Percentiles rank a stretch among this genome's conserved stretches.
Conservation (phyloP, 2,888 invertebrate species). For the Autographa pulchrina region DNA sequence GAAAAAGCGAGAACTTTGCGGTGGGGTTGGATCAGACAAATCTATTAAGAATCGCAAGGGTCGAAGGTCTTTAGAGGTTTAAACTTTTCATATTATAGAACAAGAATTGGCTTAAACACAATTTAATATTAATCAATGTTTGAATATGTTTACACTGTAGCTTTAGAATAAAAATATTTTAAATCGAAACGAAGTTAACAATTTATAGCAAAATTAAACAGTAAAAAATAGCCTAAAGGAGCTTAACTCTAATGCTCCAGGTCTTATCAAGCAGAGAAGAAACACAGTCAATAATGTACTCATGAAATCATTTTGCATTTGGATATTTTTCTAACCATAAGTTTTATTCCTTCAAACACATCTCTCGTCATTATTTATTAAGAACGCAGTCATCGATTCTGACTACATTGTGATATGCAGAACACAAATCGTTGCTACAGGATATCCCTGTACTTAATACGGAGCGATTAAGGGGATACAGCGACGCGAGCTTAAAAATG, state of each 20-base stretch:
- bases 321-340: too few species aligned
- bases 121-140: slow-evolving; percentile 6
- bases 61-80: slow-evolving; percentile 45
- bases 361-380: not conserved
- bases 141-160: not conserved
- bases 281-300: too few species aligned
- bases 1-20: slow-evolving; percentile 60
- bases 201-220: not conserved
- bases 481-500: slow-evolving; percentile 1
- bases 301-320: too few species aligned
- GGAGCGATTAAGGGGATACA: not conserved
- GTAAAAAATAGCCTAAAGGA: too few species aligned
- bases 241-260: too few species aligned
- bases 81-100: slow-evolving; percentile 35
- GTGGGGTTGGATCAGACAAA: slow-evolving; percentile 64
- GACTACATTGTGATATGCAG: not conserved
- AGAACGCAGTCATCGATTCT: not conserved
- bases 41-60: slow-evolving; percentile 66
- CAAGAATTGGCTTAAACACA: slow-evolving; percentile 7
- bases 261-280: too few species aligned
- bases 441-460: not conserved
- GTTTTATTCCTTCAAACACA: too few species aligned
- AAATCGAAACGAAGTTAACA: not conserved
- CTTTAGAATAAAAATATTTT: not conserved
- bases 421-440: not conserved